Conservation (phyloP, 2,797 vertebrate species). For the Typhlichthys subterraneus region DNA sequence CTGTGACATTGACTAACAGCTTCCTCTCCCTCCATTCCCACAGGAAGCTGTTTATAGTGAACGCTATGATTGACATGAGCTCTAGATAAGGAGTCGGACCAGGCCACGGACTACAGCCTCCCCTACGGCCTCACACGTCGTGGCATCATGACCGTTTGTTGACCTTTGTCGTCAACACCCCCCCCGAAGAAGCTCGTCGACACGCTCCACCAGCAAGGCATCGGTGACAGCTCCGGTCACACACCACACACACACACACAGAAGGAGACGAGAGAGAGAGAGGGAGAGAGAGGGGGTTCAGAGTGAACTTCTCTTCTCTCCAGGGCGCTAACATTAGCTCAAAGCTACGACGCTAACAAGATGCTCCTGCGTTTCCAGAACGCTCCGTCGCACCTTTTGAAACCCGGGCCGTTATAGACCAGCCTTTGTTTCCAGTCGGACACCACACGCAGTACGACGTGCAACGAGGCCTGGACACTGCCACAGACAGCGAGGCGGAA, state of each 20-base stretch:
- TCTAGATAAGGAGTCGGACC: slow-evolving; percentile 64
- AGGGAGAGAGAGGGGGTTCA: neutral
- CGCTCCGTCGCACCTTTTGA: slow-evolving; percentile 56
- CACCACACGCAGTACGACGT: neutral
- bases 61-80: slow-evolving; percentile 74
- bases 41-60: slow-evolving; percentile 70
- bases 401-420: slow-evolving; percentile 48
- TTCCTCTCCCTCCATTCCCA: slow-evolving; percentile 32
- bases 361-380: slow-evolving; percentile 76
- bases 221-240: slow-evolving; percentile 30
- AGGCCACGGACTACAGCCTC: slow-evolving; percentile 56
- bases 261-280: slow-evolving; percentile 17
- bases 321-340: slow-evolving; percentile 43
- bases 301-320: no score
- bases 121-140: slow-evolving; percentile 18
- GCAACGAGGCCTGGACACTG: neutral
- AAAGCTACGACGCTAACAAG: slow-evolving; percentile 8
- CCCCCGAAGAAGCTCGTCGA: slow-evolving; percentile 39
- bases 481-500: neutral
- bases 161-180: slow-evolving; percentile 51
- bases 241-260: slow-evolving; percentile 1
- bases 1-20: slow-evolving; percentile 18
- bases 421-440: slow-evolving; percentile 11
- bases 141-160: slow-evolving; percentile 46
- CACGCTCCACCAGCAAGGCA: slow-evolving; percentile 49